Evolutionary conservation across 2,113 vertebrate genomes (phyloP).

Genomic region (Pogona vitticeps): DNA sequence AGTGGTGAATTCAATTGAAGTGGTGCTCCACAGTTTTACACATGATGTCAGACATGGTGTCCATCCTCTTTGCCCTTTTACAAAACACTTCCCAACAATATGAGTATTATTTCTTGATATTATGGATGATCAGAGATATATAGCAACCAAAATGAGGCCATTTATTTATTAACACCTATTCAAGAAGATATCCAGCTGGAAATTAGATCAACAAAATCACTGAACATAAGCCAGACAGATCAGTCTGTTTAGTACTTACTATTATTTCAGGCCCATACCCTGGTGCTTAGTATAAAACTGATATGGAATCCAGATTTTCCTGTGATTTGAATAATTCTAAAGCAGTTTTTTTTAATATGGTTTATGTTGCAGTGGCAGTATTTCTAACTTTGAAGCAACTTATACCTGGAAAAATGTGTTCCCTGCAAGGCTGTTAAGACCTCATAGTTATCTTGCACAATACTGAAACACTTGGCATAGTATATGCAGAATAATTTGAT

Average conservation of each 20-base stretch:
- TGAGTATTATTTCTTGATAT: background rate
- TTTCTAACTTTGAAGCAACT: background rate
- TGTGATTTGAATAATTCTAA: background rate
- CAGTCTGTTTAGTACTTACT: conserved; percentile 16
- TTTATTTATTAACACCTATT: background rate
- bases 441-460: background rate
- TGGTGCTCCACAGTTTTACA: too few species aligned
- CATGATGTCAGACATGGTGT: too few species aligned
- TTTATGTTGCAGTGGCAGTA: background rate
- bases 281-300: background rate
- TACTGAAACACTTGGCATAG: background rate
- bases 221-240: conserved; percentile 4
- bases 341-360: background rate
- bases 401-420: background rate
- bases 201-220: conserved; percentile 8
- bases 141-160: background rate
- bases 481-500: background rate
- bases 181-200: conserved; percentile 18
- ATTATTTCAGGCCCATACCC: conserved; percentile 1
- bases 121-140: background rate
- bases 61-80: too few species aligned
- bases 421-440: background rate
- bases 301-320: background rate
- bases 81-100: too few species aligned
- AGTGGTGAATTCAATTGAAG: too few species aligned